Base-by-base conservation (phyloP, 2,888 invertebrate species). In the Drosophila subquinaria region DNA sequence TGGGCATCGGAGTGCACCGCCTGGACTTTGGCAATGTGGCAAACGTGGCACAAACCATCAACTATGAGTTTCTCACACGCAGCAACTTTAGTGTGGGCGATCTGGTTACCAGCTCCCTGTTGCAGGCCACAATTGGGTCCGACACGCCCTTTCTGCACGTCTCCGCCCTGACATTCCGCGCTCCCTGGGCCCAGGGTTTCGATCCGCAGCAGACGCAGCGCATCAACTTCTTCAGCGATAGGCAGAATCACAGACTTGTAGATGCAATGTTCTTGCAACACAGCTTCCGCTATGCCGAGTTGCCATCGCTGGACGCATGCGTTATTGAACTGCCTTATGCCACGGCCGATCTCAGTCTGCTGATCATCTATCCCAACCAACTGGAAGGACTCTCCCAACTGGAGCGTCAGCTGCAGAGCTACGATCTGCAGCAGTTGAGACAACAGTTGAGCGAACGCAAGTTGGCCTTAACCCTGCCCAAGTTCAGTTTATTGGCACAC, bases 401-500 rank as follows among this genome's bases (percentile, higher is more conserved):
- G 45, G 85, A 85, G 82, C 82, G 93, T 36, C 95, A 95, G 87
- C 84, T 97, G 63, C 93, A 94, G 0, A 92, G 91, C 17, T 93
- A 94, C 55, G 94, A 95, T 55, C 87, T 96, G 42, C 88, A 91
- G 0, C 94, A 94, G 15, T 82, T 95, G 15, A 90, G 93, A 0
- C 84, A 92, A 0, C 92, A 92, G 42, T 92, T 94, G 93, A 82
- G 75, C 53, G 82, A 89, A 0, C 92, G 92, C 0, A 95, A 95
- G 90, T 95, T 97, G 4, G 92, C 94, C 36, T 94, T 97, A 13
- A 94, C 94, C 3, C 86, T 97, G 55, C 97, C 97, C 6, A 97
- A 96, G 92, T 97, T 97, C 92, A 96, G 95, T 91, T 94, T 96
- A 57, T 96, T 97, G 92, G 94, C 95, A 1, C 94, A 94, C 67